Evolutionary conservation across 2,888 invertebrate species (phyloP).

Genomic region (Chloromyia formosa): DNA sequence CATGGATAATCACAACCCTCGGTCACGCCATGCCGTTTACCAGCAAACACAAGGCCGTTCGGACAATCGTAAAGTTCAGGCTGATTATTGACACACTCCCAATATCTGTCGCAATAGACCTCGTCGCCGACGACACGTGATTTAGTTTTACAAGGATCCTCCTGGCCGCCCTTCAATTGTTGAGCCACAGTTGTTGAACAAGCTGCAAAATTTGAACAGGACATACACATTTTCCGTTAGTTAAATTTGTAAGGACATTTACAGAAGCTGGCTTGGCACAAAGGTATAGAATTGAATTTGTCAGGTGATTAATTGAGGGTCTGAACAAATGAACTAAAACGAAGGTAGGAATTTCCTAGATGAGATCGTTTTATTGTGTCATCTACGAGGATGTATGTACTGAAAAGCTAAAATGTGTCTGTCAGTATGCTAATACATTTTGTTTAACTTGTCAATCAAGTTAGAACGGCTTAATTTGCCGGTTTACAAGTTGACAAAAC

Average conservation of each 20-base stretch:
- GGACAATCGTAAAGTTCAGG: slow-evolving; percentile 88
- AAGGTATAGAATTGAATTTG: slow-evolving; percentile 25
- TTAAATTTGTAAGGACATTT: slow-evolving; percentile 31
- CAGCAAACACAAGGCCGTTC: slow-evolving; percentile 89
- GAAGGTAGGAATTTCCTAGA: background rate
- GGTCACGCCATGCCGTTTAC: slow-evolving; percentile 86
- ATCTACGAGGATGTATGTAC: too few relatives aligned
- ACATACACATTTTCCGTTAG: slow-evolving; percentile 33
- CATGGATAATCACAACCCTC: slow-evolving; percentile 92
- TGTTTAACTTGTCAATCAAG: slow-evolving; percentile 3
- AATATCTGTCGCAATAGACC: slow-evolving; percentile 80
- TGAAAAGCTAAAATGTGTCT: slow-evolving; percentile 3
- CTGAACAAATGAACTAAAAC: slow-evolving; percentile 31
- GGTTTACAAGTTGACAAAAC: too few relatives aligned
- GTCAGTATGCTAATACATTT: slow-evolving; percentile 14
- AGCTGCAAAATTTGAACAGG: slow-evolving; percentile 36
- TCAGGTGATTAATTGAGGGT: slow-evolving; percentile 39
- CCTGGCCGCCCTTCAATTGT: slow-evolving; percentile 62
- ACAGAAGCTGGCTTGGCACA: background rate
- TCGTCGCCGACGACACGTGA: slow-evolving; percentile 78
- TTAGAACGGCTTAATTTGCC: slow-evolving; percentile 18
- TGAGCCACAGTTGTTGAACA: slow-evolving; percentile 50
- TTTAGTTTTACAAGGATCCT: slow-evolving; percentile 86
- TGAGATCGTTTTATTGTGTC: slow-evolving; percentile 20
- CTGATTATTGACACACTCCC: slow-evolving; percentile 87